Evolutionary conservation across 2,113 vertebrate genomes (phyloP).

Genomic region (Tympanuchus pallidicinctus): DNA sequence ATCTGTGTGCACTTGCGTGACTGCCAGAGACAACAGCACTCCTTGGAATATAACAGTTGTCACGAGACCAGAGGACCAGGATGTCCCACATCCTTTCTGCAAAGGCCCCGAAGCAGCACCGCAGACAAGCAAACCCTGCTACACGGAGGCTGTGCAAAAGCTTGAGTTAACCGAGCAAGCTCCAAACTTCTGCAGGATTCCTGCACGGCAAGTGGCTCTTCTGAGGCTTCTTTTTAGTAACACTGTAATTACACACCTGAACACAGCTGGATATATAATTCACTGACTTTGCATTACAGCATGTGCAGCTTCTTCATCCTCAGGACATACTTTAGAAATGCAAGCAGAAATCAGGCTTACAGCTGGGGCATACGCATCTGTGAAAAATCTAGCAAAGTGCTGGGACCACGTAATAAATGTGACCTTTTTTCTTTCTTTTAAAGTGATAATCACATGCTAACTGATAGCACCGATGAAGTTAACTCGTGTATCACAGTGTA

Average conservation of each 20-base stretch:
- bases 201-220: fast-evolving
- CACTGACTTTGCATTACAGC: background rate
- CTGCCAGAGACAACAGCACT: background rate
- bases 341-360: background rate
- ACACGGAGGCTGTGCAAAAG: background rate
- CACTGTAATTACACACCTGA: background rate
- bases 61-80: fast-evolving
- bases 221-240: background rate
- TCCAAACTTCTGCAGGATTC: background rate
- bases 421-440: background rate
- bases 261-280: background rate
- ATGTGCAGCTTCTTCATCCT: background rate
- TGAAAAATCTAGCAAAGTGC: background rate
- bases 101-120: fast-evolving
- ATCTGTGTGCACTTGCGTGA: background rate
- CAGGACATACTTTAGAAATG: background rate
- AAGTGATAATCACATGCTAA: no score
- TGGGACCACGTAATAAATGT: fast-evolving
- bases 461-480: fast-evolving
- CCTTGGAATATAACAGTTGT: background rate
- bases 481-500: fast-evolving
- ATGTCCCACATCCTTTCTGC: background rate
- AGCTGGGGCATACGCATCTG: background rate
- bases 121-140: background rate
- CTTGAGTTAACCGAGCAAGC: background rate